These are phyloP conservation scores for Pseudomugil tenellus DNA, from an alignment of 2,797 vertebrate genomes.

Conservation along the genomic window DNA sequence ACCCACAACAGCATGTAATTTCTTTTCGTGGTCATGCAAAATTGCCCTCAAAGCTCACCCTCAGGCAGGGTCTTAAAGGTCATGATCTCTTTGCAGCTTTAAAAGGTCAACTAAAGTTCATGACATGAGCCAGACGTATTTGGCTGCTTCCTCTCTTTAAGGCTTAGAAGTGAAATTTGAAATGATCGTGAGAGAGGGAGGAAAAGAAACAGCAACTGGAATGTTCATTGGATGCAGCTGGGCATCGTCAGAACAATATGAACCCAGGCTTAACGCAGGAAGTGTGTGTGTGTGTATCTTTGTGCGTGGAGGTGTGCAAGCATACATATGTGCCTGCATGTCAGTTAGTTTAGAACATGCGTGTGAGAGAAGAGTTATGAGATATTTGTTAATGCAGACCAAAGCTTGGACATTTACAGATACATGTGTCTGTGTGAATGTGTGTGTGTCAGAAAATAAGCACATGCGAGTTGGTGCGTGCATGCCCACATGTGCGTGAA, in stretches of 20 bases:
- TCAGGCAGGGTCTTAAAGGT: constrained; percentile 75
- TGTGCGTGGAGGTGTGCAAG: not conserved
- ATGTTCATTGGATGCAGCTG: constrained; percentile 86
- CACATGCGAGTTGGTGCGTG: constrained; percentile 36
- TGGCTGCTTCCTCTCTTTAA: constrained; percentile 75
- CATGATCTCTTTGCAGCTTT: constrained; percentile 62
- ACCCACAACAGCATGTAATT: constrained; percentile 21
- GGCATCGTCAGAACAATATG: constrained; percentile 75
- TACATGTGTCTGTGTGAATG: constrained; percentile 39
- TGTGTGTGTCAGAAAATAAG: constrained; percentile 38
- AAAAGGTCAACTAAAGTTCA: constrained; percentile 81
- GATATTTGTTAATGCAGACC: constrained; percentile 56
- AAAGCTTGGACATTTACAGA: constrained; percentile 67
- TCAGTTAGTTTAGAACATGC: constrained; percentile 43
- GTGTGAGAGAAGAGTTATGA: constrained; percentile 53
- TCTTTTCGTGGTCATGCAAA: constrained; percentile 43
- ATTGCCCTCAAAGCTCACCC: constrained; percentile 64
- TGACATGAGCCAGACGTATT: constrained; percentile 70
- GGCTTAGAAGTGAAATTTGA: constrained; percentile 79
- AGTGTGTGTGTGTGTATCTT: constrained; percentile 47
- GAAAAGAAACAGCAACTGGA: constrained; percentile 68
- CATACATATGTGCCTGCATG: constrained; percentile 29
- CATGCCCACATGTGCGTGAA: constrained; percentile 44
- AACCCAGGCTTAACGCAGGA: constrained; percentile 74
- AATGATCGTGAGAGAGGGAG: constrained; percentile 78